Base-by-base conservation (phyloP, 2,888 invertebrate species). In the Lasioglossum lativentre region DNA sequence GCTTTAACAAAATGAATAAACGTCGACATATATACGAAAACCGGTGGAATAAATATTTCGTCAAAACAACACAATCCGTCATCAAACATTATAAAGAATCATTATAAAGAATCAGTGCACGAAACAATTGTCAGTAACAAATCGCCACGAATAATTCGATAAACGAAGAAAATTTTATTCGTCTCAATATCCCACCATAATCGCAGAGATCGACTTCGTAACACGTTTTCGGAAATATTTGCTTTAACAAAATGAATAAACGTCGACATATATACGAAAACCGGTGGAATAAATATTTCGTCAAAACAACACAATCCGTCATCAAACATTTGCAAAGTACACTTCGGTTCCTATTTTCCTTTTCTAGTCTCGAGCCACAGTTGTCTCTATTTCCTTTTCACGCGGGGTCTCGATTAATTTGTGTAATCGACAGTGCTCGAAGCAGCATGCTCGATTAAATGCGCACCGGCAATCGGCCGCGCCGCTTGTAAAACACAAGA, bases 361-460 rank as follows among this genome's bases (percentile, higher is more conserved):
- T 42, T n/a, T 34, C 2, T 12, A 12, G 12, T 30, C 4, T 5
- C 16, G 6, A 42, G n/a, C 38, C n/a, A 19, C 27, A 14, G 30
- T 16, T 6, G 23, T 10, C 47, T 4, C 10, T 68, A 10, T 66
- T 19, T 19, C 12, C 23, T 23, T 45, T 27, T 19, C 23, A 2
- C 23, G 34, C 0, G 38, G 70, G 63, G 34, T 71, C 27, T 45
- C 78, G 63, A 75, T 78, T 78, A 78, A 85, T 75, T 78, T 45
- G 42, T 16, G 16, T 66, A 75, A 85, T 82, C 34, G 75, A 78
- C 71, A 75, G 59, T 47, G 47, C 71, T 77, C 38, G 78, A 19
- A 10, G 78, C 82, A 78, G 63, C 78, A 82, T 66, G 71, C 82
- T 45, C 78, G 84, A 82, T 85, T 82, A 78, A 82, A 82, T 63